These are phyloP conservation scores for Heliocidaris erythrogramma DNA, from an alignment of 35 echinoderm and acorn worm genomes.

Conservation along the genomic window DNA sequence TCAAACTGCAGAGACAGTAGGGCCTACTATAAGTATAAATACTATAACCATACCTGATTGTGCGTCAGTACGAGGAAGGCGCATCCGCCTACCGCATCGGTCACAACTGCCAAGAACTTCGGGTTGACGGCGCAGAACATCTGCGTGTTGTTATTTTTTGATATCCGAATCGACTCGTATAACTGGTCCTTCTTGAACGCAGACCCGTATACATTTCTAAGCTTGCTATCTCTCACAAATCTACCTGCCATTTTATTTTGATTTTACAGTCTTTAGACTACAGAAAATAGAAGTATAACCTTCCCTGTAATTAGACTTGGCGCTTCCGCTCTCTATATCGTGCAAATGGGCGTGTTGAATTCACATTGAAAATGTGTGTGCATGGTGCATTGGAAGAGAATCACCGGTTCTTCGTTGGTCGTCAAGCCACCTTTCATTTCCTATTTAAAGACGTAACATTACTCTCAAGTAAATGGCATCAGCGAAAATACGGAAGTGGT, in stretches of 20 bases:
- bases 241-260: constrained; percentile 41
- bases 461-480: not conserved
- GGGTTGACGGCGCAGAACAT: constrained; percentile 82
- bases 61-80: constrained; percentile 63
- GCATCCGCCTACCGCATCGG: constrained; percentile 66
- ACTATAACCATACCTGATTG: constrained; percentile 68
- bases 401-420: not conserved
- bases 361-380: constrained; percentile 1
- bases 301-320: not conserved
- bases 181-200: constrained; percentile 54
- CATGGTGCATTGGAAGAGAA: not conserved
- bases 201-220: constrained; percentile 71
- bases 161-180: constrained; percentile 67
- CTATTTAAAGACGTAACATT: not conserved
- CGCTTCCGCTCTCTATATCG: not conserved
- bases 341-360: constrained; percentile 28
- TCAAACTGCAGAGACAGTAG: too few relatives aligned
- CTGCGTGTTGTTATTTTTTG: constrained; percentile 14
- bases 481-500: constrained; percentile 32
- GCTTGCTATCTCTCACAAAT: constrained; percentile 72
- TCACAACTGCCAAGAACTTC: constrained; percentile 81
- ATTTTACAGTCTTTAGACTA: not conserved
- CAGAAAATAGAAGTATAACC: too few relatives aligned
- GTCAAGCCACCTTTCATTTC: not conserved
- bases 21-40: too few relatives aligned